Base-by-base conservation (phyloP, 2,888 invertebrate genomes). In the Ditylenchus weischeri region DNA sequence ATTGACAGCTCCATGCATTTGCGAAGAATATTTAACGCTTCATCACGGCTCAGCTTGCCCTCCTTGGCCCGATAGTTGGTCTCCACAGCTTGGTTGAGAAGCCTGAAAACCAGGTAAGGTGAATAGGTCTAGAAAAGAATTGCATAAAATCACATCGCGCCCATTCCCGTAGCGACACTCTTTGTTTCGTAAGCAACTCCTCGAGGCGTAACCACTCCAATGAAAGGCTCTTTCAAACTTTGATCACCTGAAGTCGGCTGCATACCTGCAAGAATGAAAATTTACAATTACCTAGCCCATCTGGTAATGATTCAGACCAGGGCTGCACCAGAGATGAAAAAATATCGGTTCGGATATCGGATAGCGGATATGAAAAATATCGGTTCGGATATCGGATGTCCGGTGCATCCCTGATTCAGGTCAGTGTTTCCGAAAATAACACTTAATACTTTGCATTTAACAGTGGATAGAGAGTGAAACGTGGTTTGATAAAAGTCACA, bases 181-280 rank as follows among this genome's bases (percentile, higher is more conserved):
- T 89, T 88, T 78, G 92, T 91, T 78, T 89, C 87, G 83, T 90
- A 95, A 0, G 94, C 92, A 36, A 92, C 91, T 15, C 96, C 98
- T 63, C 74, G 76, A 66, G 76, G 76, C 19, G 79, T 94, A 0
- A 98, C 91, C 63, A 90, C 89, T 0, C 93, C 96, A 65, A 98
- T 87, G 86, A 91, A 96, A 85, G 79, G 78, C 57, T 50, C 68
- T 57, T 73, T 85, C 83, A 87, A 86, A 86, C 84, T 76, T 59
- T 83, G 87, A 83, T 70, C 86, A 87, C 74, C 76, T 51, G 77
- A 76, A 72, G 92, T 84, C 7, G 73, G 75, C 47, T 75, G 69
- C 72, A 75, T 78, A 18, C 74, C 74, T 74, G 29, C 48, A 76
- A 70, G 51, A 38, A 38, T n/a, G n/a, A n/a, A n/a, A n/a, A n/a